These are phyloP conservation scores for Incurvaria masculella DNA, from an alignment of 2,888 invertebrate species.

Conservation along the genomic window DNA sequence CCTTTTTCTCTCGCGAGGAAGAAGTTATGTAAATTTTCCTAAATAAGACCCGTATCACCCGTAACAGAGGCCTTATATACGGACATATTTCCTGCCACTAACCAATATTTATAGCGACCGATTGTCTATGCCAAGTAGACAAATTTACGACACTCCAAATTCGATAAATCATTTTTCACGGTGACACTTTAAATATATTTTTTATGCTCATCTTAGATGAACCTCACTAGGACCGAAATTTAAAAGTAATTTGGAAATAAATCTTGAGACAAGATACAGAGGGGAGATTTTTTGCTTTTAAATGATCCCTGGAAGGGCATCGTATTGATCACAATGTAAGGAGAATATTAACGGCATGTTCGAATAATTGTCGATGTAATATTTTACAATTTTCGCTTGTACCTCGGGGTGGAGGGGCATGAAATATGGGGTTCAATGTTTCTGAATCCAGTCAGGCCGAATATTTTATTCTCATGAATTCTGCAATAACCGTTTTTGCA, in stretches of 20 bases:
- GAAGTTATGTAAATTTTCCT: conserved; percentile 5
- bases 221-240: conserved; percentile 33
- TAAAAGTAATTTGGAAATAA: conserved; percentile 57
- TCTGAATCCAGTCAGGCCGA: too few relatives aligned
- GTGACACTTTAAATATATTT: conserved; percentile 56
- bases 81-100: conserved; percentile 7
- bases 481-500: too few relatives aligned
- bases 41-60: conserved; percentile 7
- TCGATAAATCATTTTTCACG: conserved; percentile 47
- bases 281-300: conserved; percentile 36
- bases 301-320: not conserved
- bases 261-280: conserved; percentile 33
- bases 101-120: conserved; percentile 38
- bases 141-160: conserved; percentile 49
- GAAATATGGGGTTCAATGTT: not conserved
- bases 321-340: conserved; percentile 33
- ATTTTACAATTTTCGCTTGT: conserved; percentile 37
- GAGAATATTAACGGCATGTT: conserved; percentile 53
- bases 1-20: not conserved
- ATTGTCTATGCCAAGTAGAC: conserved; percentile 45
- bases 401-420: not conserved
- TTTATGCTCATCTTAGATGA: conserved; percentile 51
- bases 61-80: not conserved
- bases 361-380: conserved; percentile 56
- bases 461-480: too few relatives aligned